These are phyloP conservation scores for Sturmia bella DNA, from an alignment of 2,888 invertebrate species.

Conservation along the genomic window DNA sequence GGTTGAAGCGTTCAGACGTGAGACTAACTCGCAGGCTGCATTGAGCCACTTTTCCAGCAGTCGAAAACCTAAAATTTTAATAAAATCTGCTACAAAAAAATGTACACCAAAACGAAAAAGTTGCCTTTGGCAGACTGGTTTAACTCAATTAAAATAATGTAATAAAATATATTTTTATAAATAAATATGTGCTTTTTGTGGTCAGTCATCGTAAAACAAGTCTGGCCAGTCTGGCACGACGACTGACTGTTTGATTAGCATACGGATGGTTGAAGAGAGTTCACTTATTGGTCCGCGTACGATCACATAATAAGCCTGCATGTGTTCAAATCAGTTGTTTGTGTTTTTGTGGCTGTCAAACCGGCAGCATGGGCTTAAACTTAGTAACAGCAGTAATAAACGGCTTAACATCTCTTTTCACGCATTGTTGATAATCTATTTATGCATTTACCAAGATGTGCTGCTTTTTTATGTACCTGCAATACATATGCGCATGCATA, in stretches of 20 bases:
- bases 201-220: neutral
- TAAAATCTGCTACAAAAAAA: too few species aligned
- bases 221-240: too few species aligned
- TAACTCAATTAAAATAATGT: conserved; percentile 27
- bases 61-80: too few species aligned
- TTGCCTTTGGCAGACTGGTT: neutral
- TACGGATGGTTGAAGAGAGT: conserved; percentile 4
- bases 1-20: too few species aligned
- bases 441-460: neutral
- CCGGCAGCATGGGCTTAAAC: conserved; percentile 45
- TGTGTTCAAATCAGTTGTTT: neutral
- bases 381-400: neutral
- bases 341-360: conserved; percentile 1
- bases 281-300: conserved; percentile 29
- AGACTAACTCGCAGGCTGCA: too few species aligned
- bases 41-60: too few species aligned
- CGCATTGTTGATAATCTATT: conserved; percentile 26
- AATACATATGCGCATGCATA: neutral
- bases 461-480: neutral
- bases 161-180: neutral
- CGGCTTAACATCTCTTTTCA: conserved; percentile 30
- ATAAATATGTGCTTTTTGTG: neutral
- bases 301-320: conserved; percentile 24
- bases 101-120: too few species aligned
- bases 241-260: conserved; percentile 22